phyloP scores from a whole-genome alignment of 2,797 vertebrate species.

The Anomalospiza imberbis region DNA sequence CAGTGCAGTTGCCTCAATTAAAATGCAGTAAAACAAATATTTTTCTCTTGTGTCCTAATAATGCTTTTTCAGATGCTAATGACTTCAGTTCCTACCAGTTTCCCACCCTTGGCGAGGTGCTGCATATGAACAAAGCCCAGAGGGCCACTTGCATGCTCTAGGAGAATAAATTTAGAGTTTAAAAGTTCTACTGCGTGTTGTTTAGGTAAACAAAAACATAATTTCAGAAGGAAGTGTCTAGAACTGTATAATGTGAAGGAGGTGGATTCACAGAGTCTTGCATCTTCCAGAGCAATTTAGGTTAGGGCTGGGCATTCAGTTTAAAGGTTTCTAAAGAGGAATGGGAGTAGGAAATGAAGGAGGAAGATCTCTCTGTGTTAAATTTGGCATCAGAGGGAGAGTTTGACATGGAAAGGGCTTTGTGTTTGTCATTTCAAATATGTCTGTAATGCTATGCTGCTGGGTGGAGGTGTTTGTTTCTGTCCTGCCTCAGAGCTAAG shows the following conservation, averaged over 20 bases:
- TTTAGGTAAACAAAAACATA: not conserved
- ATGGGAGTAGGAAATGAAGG: not conserved
- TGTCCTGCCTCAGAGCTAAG: not conserved
- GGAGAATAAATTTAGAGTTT: not conserved
- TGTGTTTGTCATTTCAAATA: not conserved
- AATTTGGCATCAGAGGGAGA: not conserved
- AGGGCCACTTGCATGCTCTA: not conserved
- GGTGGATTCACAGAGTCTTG: not conserved
- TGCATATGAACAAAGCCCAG: not conserved
- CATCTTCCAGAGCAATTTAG: not conserved
- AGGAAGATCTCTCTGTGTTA: not conserved
- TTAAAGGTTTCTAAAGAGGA: not conserved
- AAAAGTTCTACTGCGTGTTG: not conserved
- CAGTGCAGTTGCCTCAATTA: not conserved
- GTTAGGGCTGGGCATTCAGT: not conserved
- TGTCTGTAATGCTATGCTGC: not conserved
- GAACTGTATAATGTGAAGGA: not conserved
- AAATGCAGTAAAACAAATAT: not conserved
- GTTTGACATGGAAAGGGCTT: not conserved
- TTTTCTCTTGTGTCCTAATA: not conserved
- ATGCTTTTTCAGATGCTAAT: not conserved
- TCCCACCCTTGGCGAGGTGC: not conserved
- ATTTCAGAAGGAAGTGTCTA: not conserved
- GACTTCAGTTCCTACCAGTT: not conserved
- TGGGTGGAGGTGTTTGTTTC: not conserved